phyloP scores from a whole-genome alignment of 2,888 invertebrate genomes.

The Oegoconia quadripuncta region DNA sequence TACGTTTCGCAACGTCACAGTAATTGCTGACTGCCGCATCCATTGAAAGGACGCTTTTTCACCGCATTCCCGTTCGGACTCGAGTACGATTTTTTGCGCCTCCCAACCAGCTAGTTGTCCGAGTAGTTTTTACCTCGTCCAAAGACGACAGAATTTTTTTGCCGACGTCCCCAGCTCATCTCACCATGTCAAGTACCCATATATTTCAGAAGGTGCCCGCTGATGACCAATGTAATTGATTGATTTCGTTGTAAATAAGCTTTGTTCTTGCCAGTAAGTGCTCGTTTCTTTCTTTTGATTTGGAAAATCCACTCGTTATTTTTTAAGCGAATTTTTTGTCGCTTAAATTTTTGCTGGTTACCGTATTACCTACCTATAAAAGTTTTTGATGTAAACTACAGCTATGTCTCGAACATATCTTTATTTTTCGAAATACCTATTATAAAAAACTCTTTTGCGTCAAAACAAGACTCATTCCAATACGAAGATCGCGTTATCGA shows the following conservation, averaged over 20 bases:
- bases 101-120: constrained; percentile 52
- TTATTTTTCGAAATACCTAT: neutral
- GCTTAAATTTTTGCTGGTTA: neutral
- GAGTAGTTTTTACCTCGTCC: constrained; percentile 58
- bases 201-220: constrained; percentile 58
- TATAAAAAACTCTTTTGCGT: constrained; percentile 14
- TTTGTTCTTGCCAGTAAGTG: constrained; percentile 39
- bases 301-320: neutral
- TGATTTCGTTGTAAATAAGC: constrained; percentile 61
- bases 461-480: constrained; percentile 19
- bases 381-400: neutral
- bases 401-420: neutral
- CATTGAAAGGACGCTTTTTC: constrained; percentile 58
- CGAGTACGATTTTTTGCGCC: constrained; percentile 60
- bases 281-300: neutral
- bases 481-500: constrained; percentile 21
- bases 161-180: constrained; percentile 59
- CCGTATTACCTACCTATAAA: neutral
- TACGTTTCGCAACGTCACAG: constrained; percentile 29
- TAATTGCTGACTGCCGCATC: constrained; percentile 59
- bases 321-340: constrained; percentile 2
- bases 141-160: constrained; percentile 58
- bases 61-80: constrained; percentile 44
- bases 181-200: constrained; percentile 60
- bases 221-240: constrained; percentile 66